Conservation (phyloP, 1,140 invertebrate species). For the Chlorops oryzae region DNA sequence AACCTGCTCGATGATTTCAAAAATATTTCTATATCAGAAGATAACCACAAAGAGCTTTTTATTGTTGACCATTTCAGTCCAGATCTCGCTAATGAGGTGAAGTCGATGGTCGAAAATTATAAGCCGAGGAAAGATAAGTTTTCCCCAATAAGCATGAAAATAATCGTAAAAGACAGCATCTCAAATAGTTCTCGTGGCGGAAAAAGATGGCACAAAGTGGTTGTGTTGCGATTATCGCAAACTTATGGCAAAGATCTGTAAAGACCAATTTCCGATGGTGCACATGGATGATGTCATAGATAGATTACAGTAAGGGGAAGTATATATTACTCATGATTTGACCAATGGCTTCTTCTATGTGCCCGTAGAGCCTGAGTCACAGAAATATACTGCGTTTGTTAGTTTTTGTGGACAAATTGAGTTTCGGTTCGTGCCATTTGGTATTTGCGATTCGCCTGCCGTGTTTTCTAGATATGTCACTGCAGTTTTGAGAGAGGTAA, state of each 20-base stretch:
- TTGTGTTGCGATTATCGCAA: too few species aligned
- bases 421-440: constrained; percentile 47
- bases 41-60: too few species aligned
- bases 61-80: too few species aligned
- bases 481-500: too few species aligned
- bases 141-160: neutral
- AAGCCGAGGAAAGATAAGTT: too few species aligned
- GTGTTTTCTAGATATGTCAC: too few species aligned
- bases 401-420: constrained; percentile 47
- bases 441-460: too few species aligned
- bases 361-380: constrained; percentile 27
- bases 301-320: neutral
- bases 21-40: too few species aligned
- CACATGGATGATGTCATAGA: neutral
- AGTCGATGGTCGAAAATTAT: neutral
- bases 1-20: too few species aligned
- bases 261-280: neutral
- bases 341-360: constrained; percentile 45
- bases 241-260: too few species aligned
- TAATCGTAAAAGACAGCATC: constrained; percentile 1
- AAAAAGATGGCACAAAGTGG: constrained; percentile 6
- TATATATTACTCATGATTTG: constrained; percentile 49
- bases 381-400: constrained; percentile 42
- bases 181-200: constrained; percentile 6
- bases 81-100: neutral